Percentiles rank a stretch among this genome's conserved stretches.
These are phyloP conservation scores for Ptiloglossa arizonensis DNA, from an alignment of 1,140 invertebrate genomes.

Conservation along the genomic window DNA sequence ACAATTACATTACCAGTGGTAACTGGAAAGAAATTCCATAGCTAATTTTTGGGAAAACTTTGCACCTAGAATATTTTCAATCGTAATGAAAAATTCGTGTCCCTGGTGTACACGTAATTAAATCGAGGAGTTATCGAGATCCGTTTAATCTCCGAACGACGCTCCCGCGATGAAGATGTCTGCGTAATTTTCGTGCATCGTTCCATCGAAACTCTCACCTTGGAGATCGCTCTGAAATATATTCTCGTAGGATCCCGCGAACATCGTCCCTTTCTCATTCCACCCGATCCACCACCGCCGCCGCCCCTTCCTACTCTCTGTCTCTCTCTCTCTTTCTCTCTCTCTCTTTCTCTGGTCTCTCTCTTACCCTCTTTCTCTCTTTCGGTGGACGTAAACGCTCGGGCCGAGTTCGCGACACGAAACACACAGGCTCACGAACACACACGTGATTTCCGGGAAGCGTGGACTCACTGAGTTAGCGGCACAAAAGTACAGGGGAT, in stretches of 20 bases:
- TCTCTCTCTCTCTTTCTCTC: not conserved
- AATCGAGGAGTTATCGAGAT: too few species aligned
- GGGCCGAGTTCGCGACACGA: constrained; percentile 28
- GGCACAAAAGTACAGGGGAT: constrained; percentile 49
- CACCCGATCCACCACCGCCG: not conserved
- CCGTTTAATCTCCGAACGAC: not conserved
- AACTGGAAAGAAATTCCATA: too few species aligned
- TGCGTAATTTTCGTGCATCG: too few species aligned
- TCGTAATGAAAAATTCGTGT: too few species aligned
- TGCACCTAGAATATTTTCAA: too few species aligned
- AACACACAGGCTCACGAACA: constrained; percentile 24
- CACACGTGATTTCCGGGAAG: constrained; percentile 39
- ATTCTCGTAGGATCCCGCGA: not conserved
- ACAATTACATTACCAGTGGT: too few species aligned
- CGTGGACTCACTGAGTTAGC: constrained; percentile 57
- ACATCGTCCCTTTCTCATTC: not conserved
- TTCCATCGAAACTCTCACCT: not conserved
- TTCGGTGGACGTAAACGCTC: constrained; percentile 9
- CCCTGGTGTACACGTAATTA: too few species aligned
- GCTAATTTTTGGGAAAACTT: too few species aligned
- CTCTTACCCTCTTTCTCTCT: not conserved
- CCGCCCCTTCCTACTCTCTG: too few species aligned
- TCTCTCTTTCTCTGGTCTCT: not conserved
- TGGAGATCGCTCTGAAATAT: not conserved
- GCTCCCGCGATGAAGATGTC: not conserved